Evolutionary conservation across 92 coral and sea anemone species (phyloP).

Genomic region (Porites rus): DNA sequence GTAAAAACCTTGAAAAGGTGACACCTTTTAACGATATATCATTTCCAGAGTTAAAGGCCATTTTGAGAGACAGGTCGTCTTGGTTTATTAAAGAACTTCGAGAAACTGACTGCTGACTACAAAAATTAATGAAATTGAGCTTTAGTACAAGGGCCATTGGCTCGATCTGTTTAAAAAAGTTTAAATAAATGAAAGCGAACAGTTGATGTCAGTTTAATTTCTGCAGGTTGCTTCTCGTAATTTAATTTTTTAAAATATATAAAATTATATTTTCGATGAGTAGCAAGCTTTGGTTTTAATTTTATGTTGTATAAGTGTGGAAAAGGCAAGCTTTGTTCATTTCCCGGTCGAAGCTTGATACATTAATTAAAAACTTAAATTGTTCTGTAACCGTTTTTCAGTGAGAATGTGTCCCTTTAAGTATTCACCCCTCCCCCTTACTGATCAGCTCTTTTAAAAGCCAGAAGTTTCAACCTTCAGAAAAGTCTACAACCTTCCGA

Average conservation of each 20-base stretch:
- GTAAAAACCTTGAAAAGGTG: background rate
- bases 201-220: background rate
- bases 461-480: too few relatives aligned
- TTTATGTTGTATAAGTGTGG: too few relatives aligned
- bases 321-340: too few relatives aligned
- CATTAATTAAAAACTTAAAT: too few relatives aligned
- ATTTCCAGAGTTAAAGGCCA: background rate
- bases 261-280: background rate
- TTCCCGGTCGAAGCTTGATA: too few relatives aligned
- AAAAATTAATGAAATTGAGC: background rate
- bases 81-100: background rate
- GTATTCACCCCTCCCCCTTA: too few relatives aligned
- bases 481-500: too few relatives aligned
- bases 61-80: background rate
- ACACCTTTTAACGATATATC: background rate
- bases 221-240: background rate
- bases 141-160: background rate
- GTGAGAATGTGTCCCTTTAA: too few relatives aligned
- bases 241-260: too few relatives aligned
- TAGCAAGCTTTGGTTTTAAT: background rate
- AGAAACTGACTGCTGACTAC: conserved; percentile 17
- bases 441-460: too few relatives aligned
- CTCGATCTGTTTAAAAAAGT: too few relatives aligned
- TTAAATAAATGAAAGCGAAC: background rate
- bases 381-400: too few relatives aligned